Base-by-base conservation (phyloP, 1,140 invertebrate species). In the Rhysida immarginata region DNA sequence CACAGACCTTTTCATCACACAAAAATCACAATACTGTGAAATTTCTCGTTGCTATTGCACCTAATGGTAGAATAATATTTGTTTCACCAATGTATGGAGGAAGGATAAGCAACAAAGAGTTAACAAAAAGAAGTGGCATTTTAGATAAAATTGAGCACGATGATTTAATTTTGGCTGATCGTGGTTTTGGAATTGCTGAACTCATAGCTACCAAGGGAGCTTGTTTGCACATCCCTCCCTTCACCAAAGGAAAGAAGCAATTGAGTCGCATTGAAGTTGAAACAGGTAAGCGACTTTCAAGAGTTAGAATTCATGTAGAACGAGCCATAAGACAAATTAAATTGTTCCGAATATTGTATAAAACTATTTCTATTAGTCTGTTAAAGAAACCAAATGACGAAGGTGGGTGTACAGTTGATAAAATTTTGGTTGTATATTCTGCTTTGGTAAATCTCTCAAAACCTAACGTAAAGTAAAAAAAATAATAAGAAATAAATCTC, bases 31-130 rank as follows among this genome's bases (percentile, higher is more conserved):
- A 62, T 51, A 63, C 60, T 18, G 45, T 41, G 35, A 69, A 68
- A 50, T 62, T 60, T 58, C 53, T 69, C 8, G 54, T 68, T n/a
- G 66, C 58, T 24, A 65, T 63, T 48, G 63, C 65, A 21, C 66
- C 66, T 25, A 59, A 61, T 51, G 66, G 66, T 11, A 54, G 55
- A 21, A 61, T 68, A n/a, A 62, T 56, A 43, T 68, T 58, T 56
- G 52, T 67, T 16, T 67, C 66, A 13, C 57, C 61, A 57, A 57
- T 59, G n/a, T 67, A 57, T 54, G 61, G 61, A 50, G 66, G 65
- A 11, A 56, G 62, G 26, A 55, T 59, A 2, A 61, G 56, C 60
- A 64, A 66, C 50, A 58, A 60, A 41, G n/a, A n/a, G n/a, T n/a
- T n/a, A n/a, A n/a, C n/a, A n/a, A n/a, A n/a, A n/a, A n/a, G n/a